A percentile compares a stretch with the other conserved stretches of the same genome.
These are phyloP conservation scores for Macheiramphus alcinus DNA, from an alignment of 2,113 vertebrate species.

Conservation along the genomic window DNA sequence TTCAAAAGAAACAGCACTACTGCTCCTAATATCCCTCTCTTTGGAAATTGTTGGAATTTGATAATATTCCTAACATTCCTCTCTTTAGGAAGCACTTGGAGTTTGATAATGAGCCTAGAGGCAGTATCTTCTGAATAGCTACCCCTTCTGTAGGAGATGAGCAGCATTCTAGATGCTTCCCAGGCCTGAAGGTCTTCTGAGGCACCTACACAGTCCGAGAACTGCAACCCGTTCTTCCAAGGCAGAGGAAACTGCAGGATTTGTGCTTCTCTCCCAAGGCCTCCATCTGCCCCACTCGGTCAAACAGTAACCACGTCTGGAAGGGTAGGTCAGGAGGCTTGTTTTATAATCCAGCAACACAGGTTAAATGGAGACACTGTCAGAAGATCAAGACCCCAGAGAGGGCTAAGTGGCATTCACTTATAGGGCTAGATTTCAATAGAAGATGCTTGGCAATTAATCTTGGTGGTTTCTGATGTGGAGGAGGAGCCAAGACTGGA, in stretches of 20 bases:
- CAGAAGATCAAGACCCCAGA: not conserved
- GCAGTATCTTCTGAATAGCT: not conserved
- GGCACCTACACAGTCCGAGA: not conserved
- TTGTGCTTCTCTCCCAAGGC: not conserved
- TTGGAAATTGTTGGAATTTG: not conserved
- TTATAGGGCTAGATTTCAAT: not conserved
- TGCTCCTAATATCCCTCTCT: not conserved
- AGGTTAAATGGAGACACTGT: not conserved
- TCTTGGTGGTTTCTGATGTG: not conserved
- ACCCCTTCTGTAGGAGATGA: not conserved
- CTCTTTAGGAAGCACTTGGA: not conserved
- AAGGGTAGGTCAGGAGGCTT: not conserved
- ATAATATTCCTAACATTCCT: not conserved
- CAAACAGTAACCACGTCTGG: accelerated
- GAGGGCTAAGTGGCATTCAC: not conserved
- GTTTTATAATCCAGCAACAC: not conserved
- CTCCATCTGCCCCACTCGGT: not conserved
- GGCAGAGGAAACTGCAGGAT: not conserved
- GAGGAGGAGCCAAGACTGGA: not conserved
- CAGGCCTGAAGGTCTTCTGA: not conserved
- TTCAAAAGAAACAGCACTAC: not conserved
- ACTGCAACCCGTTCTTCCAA: not conserved
- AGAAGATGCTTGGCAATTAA: not conserved
- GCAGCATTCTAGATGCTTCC: not conserved
- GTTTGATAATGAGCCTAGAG: not conserved